These are phyloP conservation scores for Athalia circularis DNA, from an alignment of 2,888 invertebrate genomes.

Conservation along the genomic window DNA sequence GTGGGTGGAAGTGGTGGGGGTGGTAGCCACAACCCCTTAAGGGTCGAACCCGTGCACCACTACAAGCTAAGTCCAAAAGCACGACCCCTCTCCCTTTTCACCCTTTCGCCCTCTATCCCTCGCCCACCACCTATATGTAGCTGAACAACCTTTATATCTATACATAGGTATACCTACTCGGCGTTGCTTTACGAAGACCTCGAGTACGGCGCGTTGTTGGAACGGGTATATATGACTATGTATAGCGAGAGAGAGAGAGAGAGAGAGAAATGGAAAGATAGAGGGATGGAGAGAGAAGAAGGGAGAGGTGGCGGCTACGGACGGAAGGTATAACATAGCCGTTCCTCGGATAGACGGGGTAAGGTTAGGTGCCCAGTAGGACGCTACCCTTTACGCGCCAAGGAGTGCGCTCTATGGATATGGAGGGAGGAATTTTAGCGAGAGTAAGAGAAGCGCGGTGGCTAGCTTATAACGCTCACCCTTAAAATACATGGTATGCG, in stretches of 20 bases:
- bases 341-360: conserved; percentile 42
- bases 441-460: conserved; percentile 50
- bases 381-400: conserved; percentile 40
- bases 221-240: conserved; percentile 30
- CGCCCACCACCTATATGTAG: conserved; percentile 53
- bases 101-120: conserved; percentile 54
- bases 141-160: conserved; percentile 72
- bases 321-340: conserved; percentile 47
- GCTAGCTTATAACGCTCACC: conserved; percentile 53
- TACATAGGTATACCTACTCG: conserved; percentile 58
- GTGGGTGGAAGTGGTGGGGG: conserved; percentile 59
- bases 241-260: conserved; percentile 4
- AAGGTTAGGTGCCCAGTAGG: conserved; percentile 40
- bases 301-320: conserved; percentile 38
- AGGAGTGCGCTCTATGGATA: conserved; percentile 24
- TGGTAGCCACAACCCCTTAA: conserved; percentile 74
- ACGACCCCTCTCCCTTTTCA: conserved; percentile 51
- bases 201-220: conserved; percentile 55
- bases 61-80: conserved; percentile 66
- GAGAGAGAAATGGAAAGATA: no score
- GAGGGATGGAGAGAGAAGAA: no score
- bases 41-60: conserved; percentile 73
- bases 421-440: conserved; percentile 70
- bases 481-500: conserved; percentile 70
- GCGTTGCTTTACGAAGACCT: conserved; percentile 57